Percentiles rank a stretch among this genome's conserved stretches.
Evolutionary conservation across 2,113 vertebrate species (phyloP).

Genomic region (Mastomys coucha): DNA sequence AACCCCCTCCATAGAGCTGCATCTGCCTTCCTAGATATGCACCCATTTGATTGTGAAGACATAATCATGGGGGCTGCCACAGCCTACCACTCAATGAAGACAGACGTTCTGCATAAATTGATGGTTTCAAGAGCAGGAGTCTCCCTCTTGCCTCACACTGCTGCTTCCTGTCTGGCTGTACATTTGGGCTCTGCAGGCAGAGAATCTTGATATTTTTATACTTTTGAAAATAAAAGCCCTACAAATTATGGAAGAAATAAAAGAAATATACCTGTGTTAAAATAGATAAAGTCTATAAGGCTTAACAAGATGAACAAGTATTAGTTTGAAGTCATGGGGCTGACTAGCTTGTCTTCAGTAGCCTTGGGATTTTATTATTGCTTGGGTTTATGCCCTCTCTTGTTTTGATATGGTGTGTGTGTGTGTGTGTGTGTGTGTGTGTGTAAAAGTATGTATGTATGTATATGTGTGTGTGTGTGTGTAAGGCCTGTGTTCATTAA

Average conservation of each 20-base stretch:
- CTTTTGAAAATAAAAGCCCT: neutral
- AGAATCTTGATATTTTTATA: neutral
- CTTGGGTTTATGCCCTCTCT: neutral
- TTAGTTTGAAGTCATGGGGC: neutral
- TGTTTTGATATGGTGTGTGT: neutral
- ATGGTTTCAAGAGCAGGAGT: conserved; percentile 22
- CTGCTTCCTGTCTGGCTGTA: conserved; percentile 26
- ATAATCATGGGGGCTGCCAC: conserved; percentile 43
- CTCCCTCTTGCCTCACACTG: neutral
- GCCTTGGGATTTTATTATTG: neutral
- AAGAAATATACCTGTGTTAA: neutral
- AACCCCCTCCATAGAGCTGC: conserved; percentile 56
- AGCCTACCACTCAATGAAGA: neutral
- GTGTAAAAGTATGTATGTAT: neutral
- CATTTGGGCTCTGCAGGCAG: neutral
- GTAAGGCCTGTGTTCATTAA: neutral
- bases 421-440: neutral
- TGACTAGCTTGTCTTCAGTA: neutral
- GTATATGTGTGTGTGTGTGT: no score
- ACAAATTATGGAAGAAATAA: neutral
- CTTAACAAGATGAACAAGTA: neutral
- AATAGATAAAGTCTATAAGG: neutral
- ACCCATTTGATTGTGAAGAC: conserved; percentile 61
- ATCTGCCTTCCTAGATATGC: conserved; percentile 65
- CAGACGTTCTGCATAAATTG: neutral